Evolutionary conservation across 2,113 vertebrate genomes (phyloP).

Genomic region (Archilochus colubris): DNA sequence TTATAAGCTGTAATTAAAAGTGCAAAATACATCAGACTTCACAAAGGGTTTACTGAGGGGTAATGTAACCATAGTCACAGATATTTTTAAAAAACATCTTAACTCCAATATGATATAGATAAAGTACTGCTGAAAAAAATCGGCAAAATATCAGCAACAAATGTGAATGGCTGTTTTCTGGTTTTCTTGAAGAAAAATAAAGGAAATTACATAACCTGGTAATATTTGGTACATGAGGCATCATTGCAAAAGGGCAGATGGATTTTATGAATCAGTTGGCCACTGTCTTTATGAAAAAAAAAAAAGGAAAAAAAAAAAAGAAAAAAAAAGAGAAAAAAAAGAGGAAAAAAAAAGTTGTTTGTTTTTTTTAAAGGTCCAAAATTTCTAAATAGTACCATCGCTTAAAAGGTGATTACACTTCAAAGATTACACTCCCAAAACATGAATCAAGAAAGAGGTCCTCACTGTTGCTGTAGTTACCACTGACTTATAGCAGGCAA

Average conservation of each 20-base stretch:
- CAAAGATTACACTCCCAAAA: background rate
- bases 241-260: background rate
- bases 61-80: background rate
- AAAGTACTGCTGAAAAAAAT: background rate
- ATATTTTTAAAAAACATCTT: background rate
- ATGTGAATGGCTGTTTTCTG: background rate
- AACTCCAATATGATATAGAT: background rate
- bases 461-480: background rate
- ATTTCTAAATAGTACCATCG: background rate
- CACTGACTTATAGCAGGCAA: background rate
- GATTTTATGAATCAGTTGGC: background rate
- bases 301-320: rapidly evolving
- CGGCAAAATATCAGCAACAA: background rate
- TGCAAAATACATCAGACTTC: background rate
- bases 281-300: background rate
- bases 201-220: background rate
- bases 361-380: background rate
- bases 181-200: background rate
- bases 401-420: background rate
- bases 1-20: background rate
- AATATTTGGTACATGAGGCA: background rate
- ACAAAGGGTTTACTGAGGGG: background rate
- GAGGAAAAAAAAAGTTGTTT: no score
- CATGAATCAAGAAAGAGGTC: background rate
- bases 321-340: background rate